A percentile compares a stretch with the other conserved stretches of the same genome.
phyloP scores from a whole-genome alignment of 2,888 invertebrate genomes.

The Andrena haemorrhoa region DNA sequence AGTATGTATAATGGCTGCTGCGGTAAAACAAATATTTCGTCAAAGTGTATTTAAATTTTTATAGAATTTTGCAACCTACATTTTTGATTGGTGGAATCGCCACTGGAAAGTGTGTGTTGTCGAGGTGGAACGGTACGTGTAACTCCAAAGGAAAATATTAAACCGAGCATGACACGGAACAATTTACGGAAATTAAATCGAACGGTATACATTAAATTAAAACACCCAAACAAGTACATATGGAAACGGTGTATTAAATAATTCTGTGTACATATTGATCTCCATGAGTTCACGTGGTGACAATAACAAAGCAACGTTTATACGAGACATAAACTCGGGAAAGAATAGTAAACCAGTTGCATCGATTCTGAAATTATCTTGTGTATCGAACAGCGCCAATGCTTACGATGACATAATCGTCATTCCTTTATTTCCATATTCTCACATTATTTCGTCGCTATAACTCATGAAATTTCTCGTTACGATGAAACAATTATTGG shows the following conservation, averaged over 20 bases:
- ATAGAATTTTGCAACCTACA: neutral
- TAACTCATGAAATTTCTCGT: too few relatives aligned
- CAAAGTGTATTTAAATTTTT: too few relatives aligned
- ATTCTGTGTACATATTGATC: neutral
- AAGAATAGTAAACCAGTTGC: neutral
- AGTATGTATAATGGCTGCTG: too few relatives aligned
- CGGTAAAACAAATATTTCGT: too few relatives aligned
- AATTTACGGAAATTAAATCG: neutral
- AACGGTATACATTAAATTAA: neutral
- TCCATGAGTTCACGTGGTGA: too few relatives aligned
- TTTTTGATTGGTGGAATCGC: neutral
- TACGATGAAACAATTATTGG: too few relatives aligned
- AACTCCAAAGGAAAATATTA: neutral
- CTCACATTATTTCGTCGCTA: too few relatives aligned
- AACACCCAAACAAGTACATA: neutral
- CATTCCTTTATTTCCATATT: too few relatives aligned
- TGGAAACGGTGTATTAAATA: neutral
- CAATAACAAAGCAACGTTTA: neutral
- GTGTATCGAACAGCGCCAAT: neutral
- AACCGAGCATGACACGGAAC: neutral
- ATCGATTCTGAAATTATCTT: neutral
- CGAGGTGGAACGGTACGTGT: neutral
- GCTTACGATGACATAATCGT: too few relatives aligned
- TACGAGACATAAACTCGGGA: conserved; percentile 6
- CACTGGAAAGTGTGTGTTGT: neutral